Evolutionary conservation across 1,140 invertebrate genomes (phyloP).

Genomic region (Cyphomyrmex costatus): DNA sequence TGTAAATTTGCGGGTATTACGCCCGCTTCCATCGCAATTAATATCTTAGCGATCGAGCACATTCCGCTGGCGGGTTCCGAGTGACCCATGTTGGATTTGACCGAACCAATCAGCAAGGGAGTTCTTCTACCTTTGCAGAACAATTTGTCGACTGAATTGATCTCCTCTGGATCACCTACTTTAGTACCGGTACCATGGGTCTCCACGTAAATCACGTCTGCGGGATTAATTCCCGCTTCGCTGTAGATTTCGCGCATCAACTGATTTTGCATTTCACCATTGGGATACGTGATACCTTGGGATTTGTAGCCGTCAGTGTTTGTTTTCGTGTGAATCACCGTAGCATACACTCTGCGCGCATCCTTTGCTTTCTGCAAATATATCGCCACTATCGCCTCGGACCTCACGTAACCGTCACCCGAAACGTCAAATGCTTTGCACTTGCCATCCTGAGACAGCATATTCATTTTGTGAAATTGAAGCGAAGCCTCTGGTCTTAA

Average conservation of each 20-base stretch:
- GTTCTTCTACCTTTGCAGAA: constrained; percentile 94
- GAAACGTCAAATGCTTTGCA: constrained; percentile 97
- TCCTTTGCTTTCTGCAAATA: constrained; percentile 92
- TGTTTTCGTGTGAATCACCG: constrained; percentile 93
- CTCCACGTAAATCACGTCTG: constrained; percentile 95
- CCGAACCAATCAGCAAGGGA: constrained; percentile 96
- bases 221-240: constrained; percentile 93
- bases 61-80: constrained; percentile 97
- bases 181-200: constrained; percentile 99
- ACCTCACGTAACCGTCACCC: constrained; percentile 97
- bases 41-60: constrained; percentile 95
- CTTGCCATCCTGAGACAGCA: constrained; percentile 95
- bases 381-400: constrained; percentile 94
- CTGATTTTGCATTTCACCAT: constrained; percentile 94
- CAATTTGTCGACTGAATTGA: constrained; percentile 96
- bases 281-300: constrained; percentile 96
- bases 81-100: constrained; percentile 99
- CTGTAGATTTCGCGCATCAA: constrained; percentile 95
- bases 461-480: constrained; percentile 97
- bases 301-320: constrained; percentile 97
- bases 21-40: constrained; percentile 96
- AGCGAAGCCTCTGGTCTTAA: constrained; percentile 94
- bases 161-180: constrained; percentile 97
- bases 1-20: constrained; percentile 97
- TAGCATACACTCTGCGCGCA: constrained; percentile 94